phyloP scores from a whole-genome alignment of 2,888 invertebrate genomes.

The Hypomecis atomaria region DNA sequence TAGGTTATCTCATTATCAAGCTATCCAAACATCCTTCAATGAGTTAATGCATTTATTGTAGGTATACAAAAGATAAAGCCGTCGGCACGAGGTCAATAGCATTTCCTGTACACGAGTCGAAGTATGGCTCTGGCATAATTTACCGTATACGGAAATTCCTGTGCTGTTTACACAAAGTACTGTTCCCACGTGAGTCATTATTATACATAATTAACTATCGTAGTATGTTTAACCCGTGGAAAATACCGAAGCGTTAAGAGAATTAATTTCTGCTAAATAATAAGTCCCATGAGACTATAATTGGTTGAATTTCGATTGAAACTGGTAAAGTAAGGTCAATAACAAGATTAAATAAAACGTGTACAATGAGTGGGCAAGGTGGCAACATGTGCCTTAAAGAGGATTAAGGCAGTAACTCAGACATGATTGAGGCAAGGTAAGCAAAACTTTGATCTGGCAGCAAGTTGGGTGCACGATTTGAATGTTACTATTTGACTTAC shows the following conservation, averaged over 20 bases:
- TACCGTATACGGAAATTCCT: conserved; percentile 28
- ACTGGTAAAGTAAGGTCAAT: too few species aligned
- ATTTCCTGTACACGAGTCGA: conserved; percentile 32
- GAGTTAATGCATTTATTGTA: conserved; percentile 29
- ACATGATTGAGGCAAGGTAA: too few species aligned
- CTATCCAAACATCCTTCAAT: conserved; percentile 33
- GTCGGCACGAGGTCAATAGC: conserved; percentile 33
- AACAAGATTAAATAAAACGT: too few species aligned
- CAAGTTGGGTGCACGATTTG: too few species aligned
- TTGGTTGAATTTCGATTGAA: too few species aligned
- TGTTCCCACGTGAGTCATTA: conserved; percentile 16
- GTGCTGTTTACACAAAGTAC: conserved; percentile 3
- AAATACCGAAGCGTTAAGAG: not conserved
- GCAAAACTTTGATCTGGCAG: too few species aligned
- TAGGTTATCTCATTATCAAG: conserved; percentile 7
- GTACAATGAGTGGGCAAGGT: too few species aligned
- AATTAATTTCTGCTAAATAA: not conserved
- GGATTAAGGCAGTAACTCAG: too few species aligned
- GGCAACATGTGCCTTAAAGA: too few species aligned
- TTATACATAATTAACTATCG: not conserved
- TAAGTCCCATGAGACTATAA: too few species aligned
- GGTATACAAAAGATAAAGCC: conserved; percentile 31
- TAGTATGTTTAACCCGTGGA: conserved; percentile 1
- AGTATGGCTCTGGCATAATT: conserved; percentile 25
- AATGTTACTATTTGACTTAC: too few species aligned